phyloP scores from a whole-genome alignment of 2,113 vertebrate species.

The Scomber scombrus region DNA sequence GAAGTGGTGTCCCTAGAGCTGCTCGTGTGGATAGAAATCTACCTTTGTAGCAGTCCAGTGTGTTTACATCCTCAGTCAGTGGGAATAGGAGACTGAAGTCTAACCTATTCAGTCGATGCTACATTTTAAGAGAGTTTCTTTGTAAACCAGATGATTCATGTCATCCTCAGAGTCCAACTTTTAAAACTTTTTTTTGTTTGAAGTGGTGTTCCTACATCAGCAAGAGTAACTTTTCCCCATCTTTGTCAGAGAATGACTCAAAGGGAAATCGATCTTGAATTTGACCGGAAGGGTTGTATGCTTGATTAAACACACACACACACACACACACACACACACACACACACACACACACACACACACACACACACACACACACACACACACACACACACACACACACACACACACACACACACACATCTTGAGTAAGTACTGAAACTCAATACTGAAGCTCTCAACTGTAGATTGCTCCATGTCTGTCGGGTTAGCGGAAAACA shows the following conservation, averaged over 20 bases:
- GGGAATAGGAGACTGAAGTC: background rate
- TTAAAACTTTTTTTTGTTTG: background rate
- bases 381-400: no score
- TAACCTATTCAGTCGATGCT: background rate
- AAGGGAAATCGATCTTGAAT: constrained; percentile 45
- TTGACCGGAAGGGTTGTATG: constrained; percentile 39
- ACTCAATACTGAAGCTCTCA: constrained; percentile 36
- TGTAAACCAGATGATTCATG: background rate
- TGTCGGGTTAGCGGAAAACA: constrained; percentile 1
- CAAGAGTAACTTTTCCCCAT: constrained; percentile 4
- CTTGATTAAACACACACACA: constrained; percentile 37
- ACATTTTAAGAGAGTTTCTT: background rate
- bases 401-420: background rate
- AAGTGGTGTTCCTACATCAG: background rate
- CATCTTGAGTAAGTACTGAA: constrained; percentile 29
- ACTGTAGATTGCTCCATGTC: constrained; percentile 15
- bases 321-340: no score
- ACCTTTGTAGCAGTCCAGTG: background rate
- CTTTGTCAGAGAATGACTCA: constrained; percentile 43
- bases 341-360: background rate
- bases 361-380: no score
- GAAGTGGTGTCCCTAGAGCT: no score
- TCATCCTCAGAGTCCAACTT: background rate
- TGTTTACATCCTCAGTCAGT: background rate
- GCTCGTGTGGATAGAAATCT: background rate